phyloP scores from a whole-genome alignment of 2,113 vertebrate genomes.

The Triplophysa dalaica region DNA sequence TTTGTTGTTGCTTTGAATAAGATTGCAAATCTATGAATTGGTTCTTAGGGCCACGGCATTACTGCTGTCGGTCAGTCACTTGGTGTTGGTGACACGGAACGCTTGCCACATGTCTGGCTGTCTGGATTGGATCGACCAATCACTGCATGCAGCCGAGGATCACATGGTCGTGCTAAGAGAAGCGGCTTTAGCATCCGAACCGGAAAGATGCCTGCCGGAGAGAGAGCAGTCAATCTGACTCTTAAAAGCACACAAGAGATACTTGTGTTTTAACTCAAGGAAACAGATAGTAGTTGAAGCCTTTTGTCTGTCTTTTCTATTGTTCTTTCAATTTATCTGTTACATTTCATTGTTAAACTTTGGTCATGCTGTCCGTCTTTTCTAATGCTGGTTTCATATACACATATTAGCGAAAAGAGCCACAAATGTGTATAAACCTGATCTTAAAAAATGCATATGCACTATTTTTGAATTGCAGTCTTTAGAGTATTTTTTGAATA shows the following conservation, averaged over 20 bases:
- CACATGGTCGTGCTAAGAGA: conserved; percentile 90
- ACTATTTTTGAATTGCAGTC: background rate
- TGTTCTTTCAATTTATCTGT: background rate
- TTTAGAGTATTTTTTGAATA: too few species aligned
- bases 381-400: background rate
- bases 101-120: conserved; percentile 89
- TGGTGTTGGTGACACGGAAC: conserved; percentile 92
- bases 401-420: background rate
- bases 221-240: conserved; percentile 87
- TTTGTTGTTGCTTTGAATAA: background rate
- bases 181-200: conserved; percentile 86
- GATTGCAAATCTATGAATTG: conserved; percentile 3
- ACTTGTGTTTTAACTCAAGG: conserved; percentile 1
- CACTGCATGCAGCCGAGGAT: conserved; percentile 85
- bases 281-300: background rate
- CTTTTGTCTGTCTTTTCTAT: background rate
- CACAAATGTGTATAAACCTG: background rate
- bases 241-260: background rate
- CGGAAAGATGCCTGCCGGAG: conserved; percentile 74
- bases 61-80: conserved; percentile 89
- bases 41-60: conserved; percentile 83
- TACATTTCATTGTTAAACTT: background rate
- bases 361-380: background rate
- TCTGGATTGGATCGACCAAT: conserved; percentile 92
- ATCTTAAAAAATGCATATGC: background rate